Conservation (phyloP, 2,113 vertebrate genomes). For the Mus pahari region DNA sequence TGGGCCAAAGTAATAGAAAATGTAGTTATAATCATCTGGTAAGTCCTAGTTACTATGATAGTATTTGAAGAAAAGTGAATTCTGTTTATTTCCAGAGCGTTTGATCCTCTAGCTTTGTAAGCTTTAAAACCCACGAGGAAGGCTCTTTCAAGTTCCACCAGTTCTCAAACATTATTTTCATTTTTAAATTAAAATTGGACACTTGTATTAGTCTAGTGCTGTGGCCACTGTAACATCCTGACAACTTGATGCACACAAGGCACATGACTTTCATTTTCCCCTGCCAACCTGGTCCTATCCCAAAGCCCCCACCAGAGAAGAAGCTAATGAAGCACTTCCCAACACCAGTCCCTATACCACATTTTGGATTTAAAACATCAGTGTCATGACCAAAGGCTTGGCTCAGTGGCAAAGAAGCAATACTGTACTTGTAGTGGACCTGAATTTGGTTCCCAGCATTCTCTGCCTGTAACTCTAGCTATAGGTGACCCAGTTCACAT, state of each 20-base stretch:
- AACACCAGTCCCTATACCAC: background rate
- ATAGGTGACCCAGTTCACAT: too few relatives aligned
- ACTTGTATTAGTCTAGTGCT: constrained; percentile 6
- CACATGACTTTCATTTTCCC: background rate
- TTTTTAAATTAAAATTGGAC: constrained; percentile 51
- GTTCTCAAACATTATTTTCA: constrained; percentile 31
- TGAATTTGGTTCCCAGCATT: background rate
- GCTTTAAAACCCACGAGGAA: constrained; percentile 23
- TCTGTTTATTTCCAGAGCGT: constrained; percentile 9
- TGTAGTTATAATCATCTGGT: background rate
- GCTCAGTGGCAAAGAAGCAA: background rate
- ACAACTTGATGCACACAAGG: background rate
- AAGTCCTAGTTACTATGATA: background rate
- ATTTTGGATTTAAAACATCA: background rate
- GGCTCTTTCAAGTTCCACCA: background rate
- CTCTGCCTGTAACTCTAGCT: background rate
- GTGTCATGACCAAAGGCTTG: background rate
- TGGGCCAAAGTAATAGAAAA: constrained; percentile 16
- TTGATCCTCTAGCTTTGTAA: constrained; percentile 16
- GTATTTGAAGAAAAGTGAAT: background rate
- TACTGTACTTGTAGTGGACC: background rate
- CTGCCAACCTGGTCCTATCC: background rate
- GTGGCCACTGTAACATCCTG: constrained; percentile 1
- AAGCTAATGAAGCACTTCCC: background rate
- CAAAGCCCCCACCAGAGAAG: background rate